phyloP scores from a whole-genome alignment of 2,797 vertebrate genomes.

The Cyclura pinguis region DNA sequence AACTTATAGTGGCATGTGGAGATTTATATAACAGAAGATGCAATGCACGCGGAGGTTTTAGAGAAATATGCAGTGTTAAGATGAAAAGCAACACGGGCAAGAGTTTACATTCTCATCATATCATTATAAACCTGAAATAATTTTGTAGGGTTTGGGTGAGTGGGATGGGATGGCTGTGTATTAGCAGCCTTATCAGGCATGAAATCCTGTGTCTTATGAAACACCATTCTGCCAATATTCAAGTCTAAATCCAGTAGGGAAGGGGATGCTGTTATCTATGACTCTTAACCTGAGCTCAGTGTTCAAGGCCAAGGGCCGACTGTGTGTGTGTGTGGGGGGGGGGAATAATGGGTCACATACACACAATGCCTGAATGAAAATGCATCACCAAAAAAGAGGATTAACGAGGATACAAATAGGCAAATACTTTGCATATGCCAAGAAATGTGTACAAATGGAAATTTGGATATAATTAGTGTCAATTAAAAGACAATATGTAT shows the following conservation, averaged over 20 bases:
- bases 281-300: not conserved
- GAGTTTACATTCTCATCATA: constrained; percentile 64
- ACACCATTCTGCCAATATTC: not conserved
- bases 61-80: constrained; percentile 66
- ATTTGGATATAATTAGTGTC: not conserved
- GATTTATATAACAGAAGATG: constrained; percentile 39
- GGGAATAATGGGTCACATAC: not conserved
- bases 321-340: not conserved
- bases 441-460: not conserved
- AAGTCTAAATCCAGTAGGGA: not conserved
- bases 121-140: constrained; percentile 59
- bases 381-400: not conserved
- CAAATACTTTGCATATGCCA: not conserved
- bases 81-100: constrained; percentile 65
- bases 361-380: not conserved
- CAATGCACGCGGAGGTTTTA: constrained; percentile 60
- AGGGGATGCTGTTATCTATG: not conserved
- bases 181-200: not conserved
- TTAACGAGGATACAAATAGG: not conserved
- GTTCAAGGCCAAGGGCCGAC: not conserved
- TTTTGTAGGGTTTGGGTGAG: not conserved
- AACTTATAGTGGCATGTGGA: constrained; percentile 12
- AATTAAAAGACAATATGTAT: not conserved
- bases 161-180: not conserved
- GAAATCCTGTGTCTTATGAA: not conserved